Base-by-base conservation (phyloP, 2,888 invertebrate species). In the Andrena dorsata region DNA sequence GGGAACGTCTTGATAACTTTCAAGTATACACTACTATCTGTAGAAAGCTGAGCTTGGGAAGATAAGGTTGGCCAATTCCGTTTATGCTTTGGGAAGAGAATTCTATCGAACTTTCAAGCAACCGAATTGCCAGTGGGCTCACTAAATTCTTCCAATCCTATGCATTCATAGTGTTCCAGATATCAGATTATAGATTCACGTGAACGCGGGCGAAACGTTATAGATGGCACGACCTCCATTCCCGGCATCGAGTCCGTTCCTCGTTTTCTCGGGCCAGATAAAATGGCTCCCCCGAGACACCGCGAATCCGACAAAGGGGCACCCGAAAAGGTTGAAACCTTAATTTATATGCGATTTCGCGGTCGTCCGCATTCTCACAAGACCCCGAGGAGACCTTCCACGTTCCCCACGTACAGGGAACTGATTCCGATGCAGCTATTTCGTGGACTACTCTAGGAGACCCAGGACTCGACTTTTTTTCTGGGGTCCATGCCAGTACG, bases 341-440 rank as follows among this genome's bases (percentile, higher is more conserved):
- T 89, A 90, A 91, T 91, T 91, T 90, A 91, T 91, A 87, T 90
- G 85, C 86, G 87, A 89, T 86, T 89, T 87, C 71, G 84, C 82
- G 79, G 80, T 85, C 84, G 81, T 76, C 78, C 81, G 77, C 85
- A 89, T 90, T 90, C 86, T 86, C 87, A 61, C 80, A 72, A 74
- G 70, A 78, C 76, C 76, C 79, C 41, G 70, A 60, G 53, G 56
- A 51, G 80, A 60, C 73, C 76, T 76, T 82, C 76, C 53, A 65
- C 10, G 51, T 76, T 53, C 47, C 41, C 63, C 82, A 4, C 56
- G 73, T 88, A 88, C 84, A 88, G 84, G 88, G 89, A 91, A 90
- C 89, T 88, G 90, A 90, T 91, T 89, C 83, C 82, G 86, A 89
- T 90, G 89, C 90, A 90, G 90, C 90, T 87, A 90, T 89, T 89